Conservation (phyloP, 2,797 vertebrate species). For the Malacoctenus gilli region DNA sequence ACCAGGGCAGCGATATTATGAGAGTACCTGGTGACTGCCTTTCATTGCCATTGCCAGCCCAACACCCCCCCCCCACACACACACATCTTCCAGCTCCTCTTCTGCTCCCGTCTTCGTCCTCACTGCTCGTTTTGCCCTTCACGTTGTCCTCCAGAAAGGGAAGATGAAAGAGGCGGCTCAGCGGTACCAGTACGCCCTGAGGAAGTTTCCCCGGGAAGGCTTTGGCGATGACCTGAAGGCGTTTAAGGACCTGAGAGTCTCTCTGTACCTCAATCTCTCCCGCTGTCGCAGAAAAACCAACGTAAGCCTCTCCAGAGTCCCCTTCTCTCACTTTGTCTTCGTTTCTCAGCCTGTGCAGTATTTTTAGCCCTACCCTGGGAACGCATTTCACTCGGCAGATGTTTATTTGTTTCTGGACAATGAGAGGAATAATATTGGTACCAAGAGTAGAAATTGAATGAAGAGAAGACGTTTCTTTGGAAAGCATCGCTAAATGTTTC, state of each 20-base stretch:
- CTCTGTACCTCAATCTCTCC: constrained; percentile 94
- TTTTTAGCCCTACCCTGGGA: no score
- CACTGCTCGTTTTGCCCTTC: constrained; percentile 45
- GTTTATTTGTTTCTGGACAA: no score
- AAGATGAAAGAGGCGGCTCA: constrained; percentile 99
- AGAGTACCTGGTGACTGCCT: constrained; percentile 42
- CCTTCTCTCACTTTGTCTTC: neutral
- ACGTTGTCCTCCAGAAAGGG: constrained; percentile 88
- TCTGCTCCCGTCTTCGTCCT: constrained; percentile 43
- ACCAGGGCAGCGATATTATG: constrained; percentile 32
- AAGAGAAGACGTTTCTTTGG: no score
- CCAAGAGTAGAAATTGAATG: constrained; percentile 6
- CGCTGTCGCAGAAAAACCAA: constrained; percentile 98
- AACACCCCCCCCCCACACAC: constrained; percentile 2
- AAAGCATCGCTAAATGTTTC: constrained; percentile 11
- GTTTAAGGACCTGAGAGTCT: constrained; percentile 94
- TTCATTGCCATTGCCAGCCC: no score
- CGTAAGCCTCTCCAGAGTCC: constrained; percentile 78
- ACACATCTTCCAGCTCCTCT: no score
- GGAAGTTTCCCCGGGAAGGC: constrained; percentile 98
- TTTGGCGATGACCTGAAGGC: constrained; percentile 96
- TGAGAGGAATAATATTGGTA: neutral
- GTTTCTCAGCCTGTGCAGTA: constrained; percentile 8
- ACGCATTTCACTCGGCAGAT: no score
- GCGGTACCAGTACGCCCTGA: constrained; percentile 95